Conservation (phyloP, 1,140 invertebrate species). For the Drosophila leontia region DNA sequence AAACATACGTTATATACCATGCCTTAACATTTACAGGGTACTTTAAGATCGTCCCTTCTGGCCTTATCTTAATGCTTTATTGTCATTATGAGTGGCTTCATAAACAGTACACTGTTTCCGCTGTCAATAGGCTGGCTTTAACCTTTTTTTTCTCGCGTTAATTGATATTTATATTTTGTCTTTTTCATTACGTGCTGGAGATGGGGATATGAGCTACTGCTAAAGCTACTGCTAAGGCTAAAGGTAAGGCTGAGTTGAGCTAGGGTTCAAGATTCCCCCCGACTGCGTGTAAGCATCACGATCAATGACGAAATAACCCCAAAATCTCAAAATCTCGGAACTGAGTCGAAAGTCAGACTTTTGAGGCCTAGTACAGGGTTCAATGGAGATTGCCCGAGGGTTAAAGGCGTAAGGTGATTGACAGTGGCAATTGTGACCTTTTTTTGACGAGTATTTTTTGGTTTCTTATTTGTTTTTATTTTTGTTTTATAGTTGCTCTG, state of each 20-base stretch:
- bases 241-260: conserved; percentile 24
- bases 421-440: conserved; percentile 46
- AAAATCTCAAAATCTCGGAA: conserved; percentile 17
- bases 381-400: conserved; percentile 46
- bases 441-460: conserved; percentile 15
- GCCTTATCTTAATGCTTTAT: conserved; percentile 33
- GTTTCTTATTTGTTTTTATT: conserved; percentile 3
- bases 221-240: conserved; percentile 17
- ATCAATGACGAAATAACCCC: conserved; percentile 30
- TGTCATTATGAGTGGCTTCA: conserved; percentile 28
- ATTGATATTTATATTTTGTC: conserved; percentile 47
- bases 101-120: conserved; percentile 39
- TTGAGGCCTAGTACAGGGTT: conserved; percentile 34
- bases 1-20: not conserved
- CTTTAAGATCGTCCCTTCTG: not conserved
- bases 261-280: conserved; percentile 40
- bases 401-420: conserved; percentile 69
- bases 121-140: conserved; percentile 52
- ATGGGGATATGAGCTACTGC: conserved; percentile 11
- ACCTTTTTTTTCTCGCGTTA: conserved; percentile 19
- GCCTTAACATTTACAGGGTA: conserved; percentile 8
- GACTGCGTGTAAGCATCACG: conserved; percentile 30
- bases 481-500: conserved; percentile 12
- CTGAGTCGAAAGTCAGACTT: conserved; percentile 4
- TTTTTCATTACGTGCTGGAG: conserved; percentile 40